Percentiles rank a stretch among this genome's conserved stretches.
These are phyloP conservation scores for Melanotaenia parkinsoni DNA, from an alignment of 2,797 vertebrate genomes.

Conservation along the genomic window DNA sequence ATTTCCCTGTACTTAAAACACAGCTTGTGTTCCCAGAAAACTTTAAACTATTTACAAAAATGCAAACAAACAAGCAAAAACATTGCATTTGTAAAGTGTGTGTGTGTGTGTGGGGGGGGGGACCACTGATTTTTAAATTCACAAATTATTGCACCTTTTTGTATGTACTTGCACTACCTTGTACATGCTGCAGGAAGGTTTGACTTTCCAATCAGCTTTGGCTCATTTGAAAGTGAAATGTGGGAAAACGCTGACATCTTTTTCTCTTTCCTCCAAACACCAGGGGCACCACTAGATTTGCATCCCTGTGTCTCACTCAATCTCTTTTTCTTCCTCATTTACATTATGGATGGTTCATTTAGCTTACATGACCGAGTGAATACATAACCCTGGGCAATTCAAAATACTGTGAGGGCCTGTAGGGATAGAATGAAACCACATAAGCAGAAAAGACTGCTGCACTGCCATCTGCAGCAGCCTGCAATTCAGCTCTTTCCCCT, in stretches of 20 bases:
- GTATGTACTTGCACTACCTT: slow-evolving; percentile 58
- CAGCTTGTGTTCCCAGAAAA: slow-evolving; percentile 52
- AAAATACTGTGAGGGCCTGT: slow-evolving; percentile 66
- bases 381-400: slow-evolving; percentile 78
- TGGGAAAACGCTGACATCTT: slow-evolving; percentile 74
- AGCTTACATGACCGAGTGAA: slow-evolving; percentile 79
- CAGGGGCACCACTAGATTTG: slow-evolving; percentile 70
- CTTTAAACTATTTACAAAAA: slow-evolving; percentile 64
- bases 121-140: slow-evolving; percentile 40
- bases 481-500: slow-evolving; percentile 35
- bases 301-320: slow-evolving; percentile 67
- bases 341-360: slow-evolving; percentile 84
- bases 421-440: slow-evolving; percentile 63
- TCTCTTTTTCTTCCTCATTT: slow-evolving; percentile 73
- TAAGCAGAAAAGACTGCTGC: slow-evolving; percentile 71
- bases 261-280: slow-evolving; percentile 67
- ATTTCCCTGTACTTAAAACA: slow-evolving; percentile 62
- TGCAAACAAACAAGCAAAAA: slow-evolving; percentile 54
- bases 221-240: slow-evolving; percentile 78
- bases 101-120: neutral
- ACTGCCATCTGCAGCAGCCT: slow-evolving; percentile 55
- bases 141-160: slow-evolving; percentile 50
- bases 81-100: slow-evolving; percentile 33
- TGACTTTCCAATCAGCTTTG: slow-evolving; percentile 60
- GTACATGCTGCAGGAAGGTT: slow-evolving; percentile 37